Percentiles rank a stretch among this genome's conserved stretches.
phyloP scores from a whole-genome alignment of 2,888 invertebrate genomes.

The Pachydiplax longipennis region DNA sequence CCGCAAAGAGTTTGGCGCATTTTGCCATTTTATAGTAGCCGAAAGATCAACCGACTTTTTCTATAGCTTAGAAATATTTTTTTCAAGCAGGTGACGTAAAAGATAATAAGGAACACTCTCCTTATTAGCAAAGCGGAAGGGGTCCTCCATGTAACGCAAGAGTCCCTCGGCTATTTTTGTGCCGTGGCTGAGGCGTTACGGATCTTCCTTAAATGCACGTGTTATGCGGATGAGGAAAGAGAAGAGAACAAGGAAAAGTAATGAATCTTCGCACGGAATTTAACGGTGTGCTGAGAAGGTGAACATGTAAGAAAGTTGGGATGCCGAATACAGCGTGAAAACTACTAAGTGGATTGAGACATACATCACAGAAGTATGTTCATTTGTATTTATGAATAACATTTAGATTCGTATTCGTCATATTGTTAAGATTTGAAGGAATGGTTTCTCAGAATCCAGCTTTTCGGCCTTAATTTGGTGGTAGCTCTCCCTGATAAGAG shows the following conservation, averaged over 20 bases:
- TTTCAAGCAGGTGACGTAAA: not conserved
- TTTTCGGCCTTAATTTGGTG: too few species aligned
- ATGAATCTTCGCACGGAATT: not conserved
- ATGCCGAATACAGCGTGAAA: not conserved
- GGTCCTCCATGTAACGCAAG: not conserved
- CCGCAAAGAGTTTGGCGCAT: too few species aligned
- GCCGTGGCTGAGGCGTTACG: not conserved
- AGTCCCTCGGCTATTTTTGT: constrained; percentile 12
- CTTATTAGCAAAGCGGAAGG: constrained; percentile 3
- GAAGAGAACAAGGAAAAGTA: not conserved
- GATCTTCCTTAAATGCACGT: not conserved
- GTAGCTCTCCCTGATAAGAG: too few species aligned
- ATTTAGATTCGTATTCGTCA: too few species aligned
- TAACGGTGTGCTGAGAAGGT: not conserved
- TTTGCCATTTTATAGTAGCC: too few species aligned
- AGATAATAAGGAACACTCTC: not conserved
- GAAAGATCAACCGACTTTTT: too few species aligned
- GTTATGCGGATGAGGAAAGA: not conserved
- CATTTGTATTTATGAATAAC: too few species aligned
- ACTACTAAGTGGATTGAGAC: not conserved
- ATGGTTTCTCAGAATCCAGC: too few species aligned
- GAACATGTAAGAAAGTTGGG: not conserved
- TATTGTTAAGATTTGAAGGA: too few species aligned
- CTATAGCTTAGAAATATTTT: not conserved
- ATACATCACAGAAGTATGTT: not conserved